Conservation (phyloP, 1,140 invertebrate species). For the Scaptomyza graminum region DNA sequence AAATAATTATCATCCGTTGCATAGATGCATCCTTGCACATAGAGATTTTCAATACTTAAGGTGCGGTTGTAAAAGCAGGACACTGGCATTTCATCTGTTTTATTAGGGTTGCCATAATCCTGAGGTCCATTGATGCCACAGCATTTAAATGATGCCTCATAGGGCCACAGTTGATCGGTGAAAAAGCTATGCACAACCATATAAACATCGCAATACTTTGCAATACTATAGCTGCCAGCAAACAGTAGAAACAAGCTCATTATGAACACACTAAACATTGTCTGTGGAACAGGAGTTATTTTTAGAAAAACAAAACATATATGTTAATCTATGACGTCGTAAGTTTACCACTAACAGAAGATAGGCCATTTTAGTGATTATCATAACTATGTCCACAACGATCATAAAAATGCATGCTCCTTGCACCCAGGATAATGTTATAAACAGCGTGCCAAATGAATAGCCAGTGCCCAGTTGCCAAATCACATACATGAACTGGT, state of each 20-base stretch:
- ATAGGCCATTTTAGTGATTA: background rate
- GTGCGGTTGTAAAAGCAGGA: constrained; percentile 8
- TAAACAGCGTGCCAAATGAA: constrained; percentile 10
- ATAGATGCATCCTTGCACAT: constrained; percentile 13
- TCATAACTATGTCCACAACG: background rate
- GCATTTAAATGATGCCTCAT: constrained; percentile 22
- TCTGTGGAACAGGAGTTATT: background rate
- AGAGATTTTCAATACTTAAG: background rate
- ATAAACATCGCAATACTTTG: constrained; percentile 22
- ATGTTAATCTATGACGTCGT: too few species aligned
- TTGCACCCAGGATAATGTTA: constrained; percentile 16
- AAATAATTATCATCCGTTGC: constrained; percentile 22
- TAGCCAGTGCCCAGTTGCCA: background rate
- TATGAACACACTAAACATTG: background rate
- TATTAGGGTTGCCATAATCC: constrained; percentile 2
- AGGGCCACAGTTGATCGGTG: constrained; percentile 6
- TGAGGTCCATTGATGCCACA: constrained; percentile 34
- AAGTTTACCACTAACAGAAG: constrained; percentile 18
- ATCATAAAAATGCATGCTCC: background rate
- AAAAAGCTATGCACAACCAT: constrained; percentile 17
- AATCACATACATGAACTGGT: constrained; percentile 25
- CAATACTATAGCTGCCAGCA: constrained; percentile 6
- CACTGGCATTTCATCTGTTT: background rate
- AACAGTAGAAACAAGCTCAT: constrained; percentile 7
- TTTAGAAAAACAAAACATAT: background rate